phyloP scores from a whole-genome alignment of 1,140 invertebrate genomes.

The Magallana gigas region DNA sequence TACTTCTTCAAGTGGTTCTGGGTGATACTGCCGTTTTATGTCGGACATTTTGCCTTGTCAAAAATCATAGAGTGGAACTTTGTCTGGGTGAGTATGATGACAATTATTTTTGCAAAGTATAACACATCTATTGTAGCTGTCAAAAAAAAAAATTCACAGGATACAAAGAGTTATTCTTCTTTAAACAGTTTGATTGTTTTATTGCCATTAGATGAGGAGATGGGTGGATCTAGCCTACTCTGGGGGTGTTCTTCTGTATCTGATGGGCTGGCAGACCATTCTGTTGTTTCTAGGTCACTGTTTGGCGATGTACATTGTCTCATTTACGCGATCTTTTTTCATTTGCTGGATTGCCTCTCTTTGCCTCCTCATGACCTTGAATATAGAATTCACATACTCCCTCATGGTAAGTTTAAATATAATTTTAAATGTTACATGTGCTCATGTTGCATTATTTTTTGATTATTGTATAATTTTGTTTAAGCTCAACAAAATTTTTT shows the following conservation, averaged over 20 bases:
- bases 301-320: conserved; percentile 58
- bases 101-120: no score
- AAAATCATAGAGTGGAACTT: conserved; percentile 55
- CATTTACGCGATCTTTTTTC: conserved; percentile 28
- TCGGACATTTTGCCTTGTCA: conserved; percentile 64
- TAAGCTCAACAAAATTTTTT: no score
- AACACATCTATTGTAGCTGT: no score
- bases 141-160: conserved; percentile 11
- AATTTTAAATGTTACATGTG: no score
- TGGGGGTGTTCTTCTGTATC: conserved; percentile 43
- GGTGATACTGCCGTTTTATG: conserved; percentile 62
- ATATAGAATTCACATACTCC: conserved; percentile 60
- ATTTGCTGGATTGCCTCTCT: conserved; percentile 64
- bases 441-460: no score
- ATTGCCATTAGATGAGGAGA: conserved; percentile 58
- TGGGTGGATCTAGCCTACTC: conserved; percentile 53
- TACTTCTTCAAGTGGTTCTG: conserved; percentile 67
- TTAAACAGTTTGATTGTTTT: conserved; percentile 24
- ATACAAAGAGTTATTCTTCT: not conserved
- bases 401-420: conserved; percentile 57
- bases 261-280: conserved; percentile 63
- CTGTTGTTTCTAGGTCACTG: conserved; percentile 60
- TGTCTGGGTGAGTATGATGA: conserved; percentile 33
- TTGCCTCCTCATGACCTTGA: conserved; percentile 59
- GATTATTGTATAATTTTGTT: no score